Percentiles rank a stretch among this genome's conserved stretches.
Conservation (phyloP, 2,888 invertebrate species). For the Cataglyphis rosenhaueri region DNA sequence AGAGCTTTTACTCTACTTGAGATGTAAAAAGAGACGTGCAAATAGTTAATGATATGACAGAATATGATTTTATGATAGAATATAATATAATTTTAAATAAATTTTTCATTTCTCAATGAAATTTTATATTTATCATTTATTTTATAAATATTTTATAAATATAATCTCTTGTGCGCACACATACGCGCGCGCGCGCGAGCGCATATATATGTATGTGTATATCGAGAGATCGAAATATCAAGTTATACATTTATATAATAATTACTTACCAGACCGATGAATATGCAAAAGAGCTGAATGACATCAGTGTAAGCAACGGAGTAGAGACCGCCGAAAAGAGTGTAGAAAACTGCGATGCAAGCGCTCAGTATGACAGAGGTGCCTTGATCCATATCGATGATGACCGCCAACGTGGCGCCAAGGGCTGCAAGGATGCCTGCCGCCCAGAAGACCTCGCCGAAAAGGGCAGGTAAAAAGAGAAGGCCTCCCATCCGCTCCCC, state of each 20-base stretch:
- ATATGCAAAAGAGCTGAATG: constrained; percentile 98
- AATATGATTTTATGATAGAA: background rate
- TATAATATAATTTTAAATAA: background rate
- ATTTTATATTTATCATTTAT: background rate
- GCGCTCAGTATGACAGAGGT: constrained; percentile 98
- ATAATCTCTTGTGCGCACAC: no score
- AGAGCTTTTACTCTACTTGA: background rate
- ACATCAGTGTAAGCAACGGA: constrained; percentile 99
- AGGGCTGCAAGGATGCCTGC: constrained; percentile 98
- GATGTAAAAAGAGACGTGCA: background rate
- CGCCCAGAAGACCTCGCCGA: constrained; percentile 99
- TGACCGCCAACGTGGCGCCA: constrained; percentile 98
- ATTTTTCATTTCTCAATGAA: background rate
- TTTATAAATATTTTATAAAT: no score
- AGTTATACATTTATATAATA: background rate
- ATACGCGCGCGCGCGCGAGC: no score
- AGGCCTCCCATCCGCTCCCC: constrained; percentile 99
- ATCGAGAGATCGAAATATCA: background rate
- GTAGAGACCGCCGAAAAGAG: constrained; percentile 98
- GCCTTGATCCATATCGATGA: constrained; percentile 97
- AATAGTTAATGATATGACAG: background rate
- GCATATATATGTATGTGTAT: background rate
- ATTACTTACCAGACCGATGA: constrained; percentile 93
- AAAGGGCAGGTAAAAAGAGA: constrained; percentile 97
- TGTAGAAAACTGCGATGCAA: constrained; percentile 98